Percentiles rank a stretch among this genome's conserved stretches.
Evolutionary conservation across 2,113 vertebrate species (phyloP).

Genomic region (Taxidea taxus): DNA sequence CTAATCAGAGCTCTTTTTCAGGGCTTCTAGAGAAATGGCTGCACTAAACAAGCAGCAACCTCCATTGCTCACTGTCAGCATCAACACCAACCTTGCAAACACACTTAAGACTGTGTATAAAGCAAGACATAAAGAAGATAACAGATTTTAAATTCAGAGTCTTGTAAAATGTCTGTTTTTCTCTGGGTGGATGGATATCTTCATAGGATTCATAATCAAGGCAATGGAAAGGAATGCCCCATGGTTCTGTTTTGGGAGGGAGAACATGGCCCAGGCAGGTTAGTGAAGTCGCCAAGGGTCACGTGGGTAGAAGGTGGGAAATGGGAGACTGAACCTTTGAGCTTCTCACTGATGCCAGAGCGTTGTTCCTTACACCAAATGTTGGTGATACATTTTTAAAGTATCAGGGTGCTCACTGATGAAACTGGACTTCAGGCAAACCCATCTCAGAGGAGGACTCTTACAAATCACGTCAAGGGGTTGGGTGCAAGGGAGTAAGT

Average conservation of each 20-base stretch:
- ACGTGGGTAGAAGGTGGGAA: not conserved
- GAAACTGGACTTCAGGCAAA: not conserved
- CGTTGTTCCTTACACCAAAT: not conserved
- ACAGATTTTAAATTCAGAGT: not conserved
- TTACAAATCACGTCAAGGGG: not conserved
- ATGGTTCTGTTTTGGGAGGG: not conserved
- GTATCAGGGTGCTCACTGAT: not conserved
- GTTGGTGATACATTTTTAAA: not conserved
- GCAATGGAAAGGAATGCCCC: not conserved
- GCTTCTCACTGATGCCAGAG: not conserved
- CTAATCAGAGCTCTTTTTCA: slow-evolving; percentile 61
- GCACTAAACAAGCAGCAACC: not conserved
- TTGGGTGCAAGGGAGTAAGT: not conserved
- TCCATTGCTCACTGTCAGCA: not conserved
- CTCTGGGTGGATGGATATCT: not conserved
- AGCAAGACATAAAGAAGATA: not conserved
- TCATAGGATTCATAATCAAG: not conserved
- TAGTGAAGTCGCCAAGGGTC: not conserved
- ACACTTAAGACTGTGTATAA: not conserved
- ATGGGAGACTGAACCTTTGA: not conserved
- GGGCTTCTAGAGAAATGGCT: slow-evolving; percentile 31
- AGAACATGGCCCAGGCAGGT: not conserved
- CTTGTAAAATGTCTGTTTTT: not conserved
- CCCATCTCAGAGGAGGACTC: not conserved
- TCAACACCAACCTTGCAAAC: not conserved